Evolutionary conservation across 30 jellyfish, hydroid and myxozoan species (phyloP), one percentile per base, ranked within the genome.

Genomic region (Aurelia sp.): DNA sequence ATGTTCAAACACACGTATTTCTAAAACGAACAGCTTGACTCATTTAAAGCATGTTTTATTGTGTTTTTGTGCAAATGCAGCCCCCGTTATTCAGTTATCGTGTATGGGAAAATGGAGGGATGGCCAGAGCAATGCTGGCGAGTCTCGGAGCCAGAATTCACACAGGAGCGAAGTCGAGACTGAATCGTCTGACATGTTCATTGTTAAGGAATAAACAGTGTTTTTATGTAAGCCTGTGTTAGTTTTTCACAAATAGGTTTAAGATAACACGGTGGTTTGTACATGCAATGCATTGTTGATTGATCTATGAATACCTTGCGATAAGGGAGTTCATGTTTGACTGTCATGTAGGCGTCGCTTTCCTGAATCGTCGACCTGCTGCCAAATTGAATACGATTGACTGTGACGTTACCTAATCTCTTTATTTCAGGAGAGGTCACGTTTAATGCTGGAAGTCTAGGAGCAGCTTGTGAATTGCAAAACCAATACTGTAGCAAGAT

Each of bases 201-300:
- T 69, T 69, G 80, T 69, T 33, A 69, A 40, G 80, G 62, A 50
- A 50, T 69, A 69, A 69, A 38, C 80, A 69, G 57, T 17, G 52
- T 44, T 69, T 40, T 69, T 69, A 68, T 30, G 80, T 40, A 69
- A 69, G 60, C 60, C 47, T 69, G 80, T 69, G 80, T 69, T 69
- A 69, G 80, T 69, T 69, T 69, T 69, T 47, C 47, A 55, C 80
- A 69, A 69, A 40, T 69, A 69, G 65, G 80, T 69, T 50, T 69
- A 50, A 69, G 80, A 69, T 69, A 69, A 69, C 80, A 69, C 47
- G 21, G 63, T 22, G 60, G 80, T 22, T 69, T 44, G 52, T 44
- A 27, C 80, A 22, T 18, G 80, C 52, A 69, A 44, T 55, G 27
- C 80, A 69, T 69, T 69, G 47, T 69, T 69, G 80, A 69, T 69